Base-by-base conservation (phyloP, 1,140 invertebrate genomes). In the Drosophila miranda region DNA sequence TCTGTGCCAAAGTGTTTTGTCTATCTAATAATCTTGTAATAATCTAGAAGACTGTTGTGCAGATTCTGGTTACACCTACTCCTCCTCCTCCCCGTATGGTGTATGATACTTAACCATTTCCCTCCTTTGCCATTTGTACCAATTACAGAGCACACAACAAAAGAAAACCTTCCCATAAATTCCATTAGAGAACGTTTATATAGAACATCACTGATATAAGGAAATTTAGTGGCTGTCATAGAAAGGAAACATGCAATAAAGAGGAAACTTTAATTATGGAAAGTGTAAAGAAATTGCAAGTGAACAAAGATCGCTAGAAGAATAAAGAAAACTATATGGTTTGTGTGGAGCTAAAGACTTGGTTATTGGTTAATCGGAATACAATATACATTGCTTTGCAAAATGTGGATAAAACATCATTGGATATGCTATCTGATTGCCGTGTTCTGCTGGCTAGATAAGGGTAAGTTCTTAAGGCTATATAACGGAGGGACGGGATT, bases 1-100 rank as follows among this genome's bases (percentile, higher is more conserved):
- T 89, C 81, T 89, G 75, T 89, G 86, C 81, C 88, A 86, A 78
- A 82, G 59, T 69, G 79, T 87, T 86, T 84, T 75, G 81, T 76
- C 81, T 87, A 66, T 67, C 81, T 86, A 86, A 86, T 86, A 86
- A 87, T 87, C 81, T 86, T 68, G 70, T 74, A 75, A 81, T 78
- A 87, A 86, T 75, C 59, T 81, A 77, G 68, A 79, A 58, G 43
- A 61, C 45, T 50, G 53, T 52, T 38, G 34, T 38, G 53, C 44
- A 62, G 59, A 45, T 51, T 48, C 61, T 38, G 6, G 16, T 38
- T 21, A 53, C 30, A 34, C 43, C 34, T 16, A 23, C 60, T 45
- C 26, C 19, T 43, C 45, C 4, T 49, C 26, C 48, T 54, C 66
- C 23, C 23, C 4, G 23, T 26, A 4, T 26, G 23, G 23, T 26